Percentiles rank a stretch among this genome's conserved stretches.
phyloP scores from a whole-genome alignment of 2,113 vertebrate species.

The Oreochromis spilurus region DNA sequence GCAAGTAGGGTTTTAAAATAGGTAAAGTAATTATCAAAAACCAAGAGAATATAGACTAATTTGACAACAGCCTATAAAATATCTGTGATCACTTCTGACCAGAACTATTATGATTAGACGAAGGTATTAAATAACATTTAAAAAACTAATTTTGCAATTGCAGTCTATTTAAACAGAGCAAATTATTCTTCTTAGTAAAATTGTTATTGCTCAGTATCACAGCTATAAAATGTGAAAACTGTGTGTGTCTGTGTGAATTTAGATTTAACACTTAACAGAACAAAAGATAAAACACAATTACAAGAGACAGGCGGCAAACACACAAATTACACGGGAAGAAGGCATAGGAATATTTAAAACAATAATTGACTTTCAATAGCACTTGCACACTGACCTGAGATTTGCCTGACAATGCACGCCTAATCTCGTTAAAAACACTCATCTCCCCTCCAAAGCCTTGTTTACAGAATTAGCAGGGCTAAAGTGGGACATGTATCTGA shows the following conservation, averaged over 20 bases:
- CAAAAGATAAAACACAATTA: conserved; percentile 19
- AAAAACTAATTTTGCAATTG: background rate
- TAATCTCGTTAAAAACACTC: conserved; percentile 83
- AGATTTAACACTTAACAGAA: background rate
- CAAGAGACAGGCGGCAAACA: conserved; percentile 11
- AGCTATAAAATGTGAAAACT: background rate
- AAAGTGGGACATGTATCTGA: conserved; percentile 61
- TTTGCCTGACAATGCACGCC: conserved; percentile 76
- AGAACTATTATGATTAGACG: background rate
- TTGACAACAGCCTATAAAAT: background rate
- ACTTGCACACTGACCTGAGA: conserved; percentile 73
- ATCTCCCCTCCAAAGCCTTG: conserved; percentile 72
- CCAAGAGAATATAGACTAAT: background rate
- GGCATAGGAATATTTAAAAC: conserved; percentile 61
- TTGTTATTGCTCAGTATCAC: background rate
- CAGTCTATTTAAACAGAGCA: background rate
- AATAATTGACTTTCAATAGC: conserved; percentile 72
- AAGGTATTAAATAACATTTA: background rate
- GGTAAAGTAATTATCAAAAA: background rate
- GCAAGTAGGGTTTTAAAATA: background rate
- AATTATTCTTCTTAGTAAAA: background rate
- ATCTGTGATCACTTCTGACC: background rate
- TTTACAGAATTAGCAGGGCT: conserved; percentile 75
- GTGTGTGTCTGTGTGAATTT: background rate
- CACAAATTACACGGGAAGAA: conserved; percentile 34